Evolutionary conservation across 2,888 invertebrate genomes (phyloP).

Genomic region (Sinohyriopsis cumingii): DNA sequence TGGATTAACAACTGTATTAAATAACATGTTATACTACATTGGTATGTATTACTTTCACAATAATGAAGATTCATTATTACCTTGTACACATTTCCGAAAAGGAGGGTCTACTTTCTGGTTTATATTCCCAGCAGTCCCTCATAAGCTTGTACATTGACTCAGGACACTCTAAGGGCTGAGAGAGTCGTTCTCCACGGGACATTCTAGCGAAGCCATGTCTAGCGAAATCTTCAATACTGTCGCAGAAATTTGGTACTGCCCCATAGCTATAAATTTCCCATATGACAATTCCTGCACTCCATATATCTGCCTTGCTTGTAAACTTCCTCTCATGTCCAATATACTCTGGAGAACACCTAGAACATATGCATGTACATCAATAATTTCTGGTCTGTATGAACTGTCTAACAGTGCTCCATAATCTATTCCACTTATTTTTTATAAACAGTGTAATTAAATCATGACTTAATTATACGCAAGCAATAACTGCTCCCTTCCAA

Average conservation of each 20-base stretch:
- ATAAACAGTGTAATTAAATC: too few relatives aligned
- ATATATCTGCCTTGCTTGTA: conserved; percentile 26
- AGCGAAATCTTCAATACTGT: conserved; percentile 7
- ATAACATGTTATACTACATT: too few relatives aligned
- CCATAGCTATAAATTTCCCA: conserved; percentile 38
- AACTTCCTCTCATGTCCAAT: conserved; percentile 14
- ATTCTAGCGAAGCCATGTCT: conserved; percentile 1
- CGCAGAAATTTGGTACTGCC: conserved; percentile 13
- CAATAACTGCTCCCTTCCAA: too few relatives aligned
- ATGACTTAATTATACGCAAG: too few relatives aligned
- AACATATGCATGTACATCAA: not conserved
- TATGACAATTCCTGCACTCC: conserved; percentile 34
- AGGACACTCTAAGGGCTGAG: conserved; percentile 10
- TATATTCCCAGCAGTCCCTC: conserved; percentile 20
- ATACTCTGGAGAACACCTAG: conserved; percentile 34
- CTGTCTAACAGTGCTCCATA: too few relatives aligned
- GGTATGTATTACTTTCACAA: too few relatives aligned
- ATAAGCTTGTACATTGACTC: conserved; percentile 16
- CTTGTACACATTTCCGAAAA: conserved; percentile 12
- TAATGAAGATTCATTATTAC: not conserved
- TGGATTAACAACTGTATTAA: too few relatives aligned
- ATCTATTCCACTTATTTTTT: too few relatives aligned
- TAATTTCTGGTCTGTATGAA: too few relatives aligned
- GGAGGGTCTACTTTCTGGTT: conserved; percentile 10
- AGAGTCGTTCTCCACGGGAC: conserved; percentile 10